A percentile compares a stretch with the other conserved stretches of the same genome.
phyloP scores from a whole-genome alignment of 2,888 invertebrate genomes.

The Monochamus alternatus region DNA sequence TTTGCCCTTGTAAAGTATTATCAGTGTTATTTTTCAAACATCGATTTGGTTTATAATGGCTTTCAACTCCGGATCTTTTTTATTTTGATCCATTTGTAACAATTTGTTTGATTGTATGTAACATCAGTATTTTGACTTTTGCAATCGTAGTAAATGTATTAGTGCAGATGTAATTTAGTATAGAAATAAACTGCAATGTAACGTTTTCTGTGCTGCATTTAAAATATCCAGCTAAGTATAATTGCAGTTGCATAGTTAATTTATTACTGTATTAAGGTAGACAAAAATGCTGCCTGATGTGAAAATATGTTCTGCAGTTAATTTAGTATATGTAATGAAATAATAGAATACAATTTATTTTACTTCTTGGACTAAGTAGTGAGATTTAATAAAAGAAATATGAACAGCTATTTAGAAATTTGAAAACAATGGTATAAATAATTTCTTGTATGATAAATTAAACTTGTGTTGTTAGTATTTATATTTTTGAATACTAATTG shows the following conservation, averaged over 20 bases:
- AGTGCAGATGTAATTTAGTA: not conserved
- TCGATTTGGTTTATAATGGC: conserved; percentile 67
- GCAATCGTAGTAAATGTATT: conserved; percentile 1
- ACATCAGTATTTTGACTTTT: conserved; percentile 11
- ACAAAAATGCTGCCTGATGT: conserved; percentile 23
- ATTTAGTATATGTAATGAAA: not conserved
- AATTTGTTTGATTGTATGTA: conserved; percentile 14
- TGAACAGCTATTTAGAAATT: not conserved
- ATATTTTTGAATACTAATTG: too few relatives aligned
- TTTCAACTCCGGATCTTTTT: conserved; percentile 55
- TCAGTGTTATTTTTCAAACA: conserved; percentile 64
- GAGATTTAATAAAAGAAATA: not conserved
- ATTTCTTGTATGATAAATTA: conserved; percentile 25
- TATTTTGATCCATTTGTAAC: conserved; percentile 53
- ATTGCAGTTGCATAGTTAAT: conserved; percentile 42
- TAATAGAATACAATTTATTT: not conserved
- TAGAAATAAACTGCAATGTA: not conserved
- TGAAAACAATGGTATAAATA: not conserved
- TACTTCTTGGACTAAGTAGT: too few relatives aligned
- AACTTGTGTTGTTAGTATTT: not conserved
- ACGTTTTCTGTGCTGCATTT: conserved; percentile 21
- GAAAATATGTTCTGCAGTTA: conserved; percentile 18
- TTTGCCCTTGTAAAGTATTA: conserved; percentile 35
- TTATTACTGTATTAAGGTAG: conserved; percentile 32
- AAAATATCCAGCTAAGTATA: conserved; percentile 31